Evolutionary conservation across 2,113 vertebrate genomes (phyloP).

Genomic region (Onychostoma macrolepis): DNA sequence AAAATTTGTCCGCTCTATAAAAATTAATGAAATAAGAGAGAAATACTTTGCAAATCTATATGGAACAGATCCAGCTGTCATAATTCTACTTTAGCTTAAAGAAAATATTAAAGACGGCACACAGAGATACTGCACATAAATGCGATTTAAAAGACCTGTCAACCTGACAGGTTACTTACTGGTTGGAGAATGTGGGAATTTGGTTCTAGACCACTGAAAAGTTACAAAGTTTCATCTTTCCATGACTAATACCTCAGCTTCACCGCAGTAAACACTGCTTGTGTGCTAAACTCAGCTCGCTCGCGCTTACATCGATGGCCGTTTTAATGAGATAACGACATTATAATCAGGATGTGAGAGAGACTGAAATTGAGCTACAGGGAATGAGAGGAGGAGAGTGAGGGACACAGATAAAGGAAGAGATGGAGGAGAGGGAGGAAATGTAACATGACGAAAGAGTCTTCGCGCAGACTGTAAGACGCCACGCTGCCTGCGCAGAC

Average conservation of each 20-base stretch:
- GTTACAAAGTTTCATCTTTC: constrained; percentile 6
- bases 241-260: constrained; percentile 26
- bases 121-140: constrained; percentile 22
- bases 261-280: constrained; percentile 26
- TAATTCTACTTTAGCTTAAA: background rate
- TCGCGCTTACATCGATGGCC: constrained; percentile 47
- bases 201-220: background rate
- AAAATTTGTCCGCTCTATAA: constrained; percentile 11
- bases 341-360: constrained; percentile 65
- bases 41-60: constrained; percentile 23
- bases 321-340: constrained; percentile 59
- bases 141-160: constrained; percentile 21
- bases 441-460: constrained; percentile 84
- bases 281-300: constrained; percentile 39
- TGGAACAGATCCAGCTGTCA: constrained; percentile 8
- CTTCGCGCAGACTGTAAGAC: constrained; percentile 87
- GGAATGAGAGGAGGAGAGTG: constrained; percentile 19
- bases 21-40: constrained; percentile 15
- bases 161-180: constrained; percentile 9
- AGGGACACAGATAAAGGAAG: constrained; percentile 45
- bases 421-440: constrained; percentile 78
- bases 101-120: background rate
- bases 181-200: background rate
- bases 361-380: constrained; percentile 48
- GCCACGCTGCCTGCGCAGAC: constrained; percentile 90